These are phyloP conservation scores for Venustoraphidia nigricollis DNA, from an alignment of 2,888 invertebrate genomes.

Conservation along the genomic window DNA sequence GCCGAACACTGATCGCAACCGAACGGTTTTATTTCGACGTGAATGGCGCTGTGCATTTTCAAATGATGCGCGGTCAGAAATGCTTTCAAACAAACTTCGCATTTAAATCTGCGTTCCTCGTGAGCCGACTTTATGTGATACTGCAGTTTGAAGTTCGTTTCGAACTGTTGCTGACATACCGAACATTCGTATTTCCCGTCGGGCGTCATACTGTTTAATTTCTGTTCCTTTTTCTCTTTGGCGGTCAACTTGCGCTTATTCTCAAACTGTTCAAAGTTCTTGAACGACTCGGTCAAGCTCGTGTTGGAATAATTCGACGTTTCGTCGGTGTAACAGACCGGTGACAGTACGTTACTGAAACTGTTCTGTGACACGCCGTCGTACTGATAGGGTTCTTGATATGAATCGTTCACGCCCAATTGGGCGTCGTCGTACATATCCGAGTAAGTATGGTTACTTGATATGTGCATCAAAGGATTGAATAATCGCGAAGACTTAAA, in stretches of 20 bases:
- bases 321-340: constrained; percentile 3
- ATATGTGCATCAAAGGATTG: constrained; percentile 6
- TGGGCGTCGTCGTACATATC: constrained; percentile 1
- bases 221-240: constrained; percentile 6
- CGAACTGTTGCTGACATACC: constrained; percentile 9
- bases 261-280: neutral
- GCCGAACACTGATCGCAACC: constrained; percentile 25
- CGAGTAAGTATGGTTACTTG: neutral
- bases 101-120: constrained; percentile 24
- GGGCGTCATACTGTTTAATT: constrained; percentile 2
- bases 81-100: constrained; percentile 31
- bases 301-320: neutral
- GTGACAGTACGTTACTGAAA: neutral
- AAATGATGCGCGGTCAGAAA: constrained; percentile 29
- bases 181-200: constrained; percentile 5
- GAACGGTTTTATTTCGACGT: constrained; percentile 4
- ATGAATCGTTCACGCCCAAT: neutral
- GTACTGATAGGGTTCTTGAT: neutral
- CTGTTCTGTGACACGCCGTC: constrained; percentile 2
- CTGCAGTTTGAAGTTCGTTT: constrained; percentile 10
- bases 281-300: constrained; percentile 1
- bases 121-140: constrained; percentile 8
- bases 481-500: neutral
- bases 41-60: constrained; percentile 12
- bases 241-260: neutral